Percentiles rank a stretch among this genome's conserved stretches.
Evolutionary conservation across 2,113 vertebrate genomes (phyloP).

Genomic region (Peromyscus californicus): DNA sequence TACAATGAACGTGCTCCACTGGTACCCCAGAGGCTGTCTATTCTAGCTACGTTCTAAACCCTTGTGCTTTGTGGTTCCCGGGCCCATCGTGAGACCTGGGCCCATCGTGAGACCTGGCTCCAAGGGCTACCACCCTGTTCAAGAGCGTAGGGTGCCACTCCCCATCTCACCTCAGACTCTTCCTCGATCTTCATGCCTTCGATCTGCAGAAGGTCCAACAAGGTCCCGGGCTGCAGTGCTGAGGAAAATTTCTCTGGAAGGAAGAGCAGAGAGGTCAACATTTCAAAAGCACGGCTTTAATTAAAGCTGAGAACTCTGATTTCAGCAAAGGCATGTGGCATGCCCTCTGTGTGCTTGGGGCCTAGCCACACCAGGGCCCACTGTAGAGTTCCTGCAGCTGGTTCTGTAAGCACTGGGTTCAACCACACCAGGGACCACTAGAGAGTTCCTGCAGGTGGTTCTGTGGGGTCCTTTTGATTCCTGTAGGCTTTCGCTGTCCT

Average conservation of each 20-base stretch:
- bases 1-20: rapidly evolving
- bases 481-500: background rate
- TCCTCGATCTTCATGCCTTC: slow-evolving; percentile 94
- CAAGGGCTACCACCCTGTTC: background rate
- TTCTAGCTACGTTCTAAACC: background rate
- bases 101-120: background rate
- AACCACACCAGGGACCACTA: background rate
- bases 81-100: rapidly evolving
- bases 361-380: background rate
- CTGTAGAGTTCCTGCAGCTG: background rate
- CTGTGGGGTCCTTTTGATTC: background rate
- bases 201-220: slow-evolving; percentile 93
- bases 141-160: rapidly evolving
- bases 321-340: background rate
- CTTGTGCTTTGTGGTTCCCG: rapidly evolving
- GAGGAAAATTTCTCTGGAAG: slow-evolving; percentile 91
- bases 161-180: slow-evolving; percentile 93
- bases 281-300: background rate
- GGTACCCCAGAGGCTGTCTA: too few relatives aligned
- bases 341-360: background rate
- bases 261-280: background rate
- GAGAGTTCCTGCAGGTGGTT: background rate
- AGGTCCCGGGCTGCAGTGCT: slow-evolving; percentile 88
- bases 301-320: background rate
- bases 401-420: too few relatives aligned